Conservation (phyloP, 1,140 invertebrate genomes). For the Zaprionus gabonicus region DNA sequence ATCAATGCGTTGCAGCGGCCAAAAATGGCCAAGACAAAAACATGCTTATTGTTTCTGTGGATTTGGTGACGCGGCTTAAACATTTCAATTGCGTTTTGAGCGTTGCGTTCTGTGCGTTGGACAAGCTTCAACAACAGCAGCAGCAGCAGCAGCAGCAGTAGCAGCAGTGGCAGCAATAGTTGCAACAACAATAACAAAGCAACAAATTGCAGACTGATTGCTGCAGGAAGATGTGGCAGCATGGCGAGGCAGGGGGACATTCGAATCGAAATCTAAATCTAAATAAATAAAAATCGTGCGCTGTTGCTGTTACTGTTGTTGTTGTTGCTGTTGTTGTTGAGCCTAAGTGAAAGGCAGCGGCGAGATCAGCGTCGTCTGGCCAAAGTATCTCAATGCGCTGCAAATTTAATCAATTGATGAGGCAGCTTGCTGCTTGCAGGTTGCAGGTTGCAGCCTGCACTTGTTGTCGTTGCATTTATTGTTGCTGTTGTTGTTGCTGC, state of each 20-base stretch:
- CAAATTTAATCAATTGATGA: constrained; percentile 83
- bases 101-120: constrained; percentile 29
- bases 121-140: background rate
- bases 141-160: constrained; percentile 3
- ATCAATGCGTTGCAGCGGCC: constrained; percentile 41
- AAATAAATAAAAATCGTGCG: constrained; percentile 82
- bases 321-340: background rate
- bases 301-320: constrained; percentile 38
- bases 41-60: constrained; percentile 76
- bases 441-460: constrained; percentile 40
- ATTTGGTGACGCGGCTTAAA: constrained; percentile 59
- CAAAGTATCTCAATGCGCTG: constrained; percentile 66
- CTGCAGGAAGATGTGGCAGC: background rate
- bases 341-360: constrained; percentile 78
- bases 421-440: constrained; percentile 57
- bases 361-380: constrained; percentile 67
- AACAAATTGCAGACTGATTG: constrained; percentile 55
- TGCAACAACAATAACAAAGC: background rate
- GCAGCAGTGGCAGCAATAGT: background rate
- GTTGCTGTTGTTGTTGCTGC: constrained; percentile 58
- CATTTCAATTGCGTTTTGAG: constrained; percentile 77
- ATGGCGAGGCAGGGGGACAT: constrained; percentile 39
- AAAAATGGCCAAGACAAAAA: constrained; percentile 67
- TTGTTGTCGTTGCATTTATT: constrained; percentile 73
- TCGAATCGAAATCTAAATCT: constrained; percentile 76